Conservation (phyloP, 1,140 invertebrate species). For the Venturia canescens region DNA sequence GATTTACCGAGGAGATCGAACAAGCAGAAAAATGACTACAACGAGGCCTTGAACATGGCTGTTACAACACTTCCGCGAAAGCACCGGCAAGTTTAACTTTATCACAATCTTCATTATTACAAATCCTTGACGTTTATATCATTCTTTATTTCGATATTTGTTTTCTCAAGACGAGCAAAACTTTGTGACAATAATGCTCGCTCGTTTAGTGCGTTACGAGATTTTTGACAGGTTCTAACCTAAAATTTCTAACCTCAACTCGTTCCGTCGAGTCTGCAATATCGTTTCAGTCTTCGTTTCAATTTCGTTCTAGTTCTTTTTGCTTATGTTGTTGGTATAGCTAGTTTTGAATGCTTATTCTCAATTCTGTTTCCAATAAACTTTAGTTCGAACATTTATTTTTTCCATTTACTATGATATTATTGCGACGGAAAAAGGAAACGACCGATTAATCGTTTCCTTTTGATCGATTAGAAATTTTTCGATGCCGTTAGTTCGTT, state of each 20-base stretch:
- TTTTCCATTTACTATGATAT: background rate
- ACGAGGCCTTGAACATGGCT: constrained; percentile 61
- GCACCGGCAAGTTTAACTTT: constrained; percentile 60
- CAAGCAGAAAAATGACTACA: constrained; percentile 59
- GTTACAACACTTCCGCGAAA: constrained; percentile 65
- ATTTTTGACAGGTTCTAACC: too few relatives aligned
- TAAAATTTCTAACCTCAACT: too few relatives aligned
- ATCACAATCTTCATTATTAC: constrained; percentile 1
- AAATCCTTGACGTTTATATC: background rate
- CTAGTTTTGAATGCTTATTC: too few relatives aligned
- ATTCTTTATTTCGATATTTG: background rate
- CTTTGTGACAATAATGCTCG: background rate
- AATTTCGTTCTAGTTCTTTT: too few relatives aligned
- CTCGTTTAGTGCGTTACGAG: too few relatives aligned
- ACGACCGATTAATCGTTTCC: background rate
- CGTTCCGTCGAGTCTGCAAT: too few relatives aligned
- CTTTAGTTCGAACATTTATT: too few relatives aligned
- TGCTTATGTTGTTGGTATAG: too few relatives aligned
- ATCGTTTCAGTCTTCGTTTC: too few relatives aligned
- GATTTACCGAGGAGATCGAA: constrained; percentile 55
- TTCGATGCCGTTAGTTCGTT: background rate
- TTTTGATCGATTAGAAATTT: background rate
- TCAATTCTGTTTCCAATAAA: too few relatives aligned
- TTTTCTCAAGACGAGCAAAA: background rate
- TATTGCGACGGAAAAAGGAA: background rate